Base-by-base conservation (phyloP, 2,888 invertebrate genomes). In the Cerceris rybyensis region DNA sequence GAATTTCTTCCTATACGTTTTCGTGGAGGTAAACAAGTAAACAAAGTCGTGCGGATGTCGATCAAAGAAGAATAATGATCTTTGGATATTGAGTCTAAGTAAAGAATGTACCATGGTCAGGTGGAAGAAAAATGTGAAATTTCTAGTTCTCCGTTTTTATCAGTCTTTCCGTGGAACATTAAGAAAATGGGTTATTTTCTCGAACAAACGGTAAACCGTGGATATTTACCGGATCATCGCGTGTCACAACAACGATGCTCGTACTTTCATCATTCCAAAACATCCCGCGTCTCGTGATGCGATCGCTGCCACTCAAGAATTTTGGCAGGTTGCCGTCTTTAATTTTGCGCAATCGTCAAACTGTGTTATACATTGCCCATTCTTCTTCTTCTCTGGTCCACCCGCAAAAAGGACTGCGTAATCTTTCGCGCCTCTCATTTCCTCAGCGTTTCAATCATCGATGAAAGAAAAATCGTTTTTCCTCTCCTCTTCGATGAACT, bases 341-440 rank as follows among this genome's bases (percentile, higher is more conserved):
- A 70, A 76, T 76, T 84, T 86, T 85, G 75, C 83, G 83, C 77
- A 83, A 86, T 86, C 78, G 39, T 6, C 78, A 57, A 54, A 54
- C 43, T 61, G n/a, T 58, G 52, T 64, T 70, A 71, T 68, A 68
- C 65, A 49, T 59, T 50, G 14, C 41, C 64, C 50, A 70, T 80
- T 78, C 60, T 80, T 74, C 63, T 70, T 55, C 52, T n/a, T 60
- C 60, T 58, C 60, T 58, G 28, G 61, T 16, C 57, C 65, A 71
- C 70, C 61, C 71, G 68, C 71, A 55, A 68, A 28, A 28, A 16
- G 58, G 16, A 16, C 58, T 46, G 14, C 17, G 58, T 17, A 43
- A 66, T 41, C 46, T 57, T 69, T 69, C 42, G 6, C 50, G 50
- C 6, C n/a, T n/a, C 7, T 11, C 6, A 6, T 46, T n/a, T 50